Evolutionary conservation across 2,888 invertebrate species (phyloP).

Genomic region (Xestia rhomboidea): DNA sequence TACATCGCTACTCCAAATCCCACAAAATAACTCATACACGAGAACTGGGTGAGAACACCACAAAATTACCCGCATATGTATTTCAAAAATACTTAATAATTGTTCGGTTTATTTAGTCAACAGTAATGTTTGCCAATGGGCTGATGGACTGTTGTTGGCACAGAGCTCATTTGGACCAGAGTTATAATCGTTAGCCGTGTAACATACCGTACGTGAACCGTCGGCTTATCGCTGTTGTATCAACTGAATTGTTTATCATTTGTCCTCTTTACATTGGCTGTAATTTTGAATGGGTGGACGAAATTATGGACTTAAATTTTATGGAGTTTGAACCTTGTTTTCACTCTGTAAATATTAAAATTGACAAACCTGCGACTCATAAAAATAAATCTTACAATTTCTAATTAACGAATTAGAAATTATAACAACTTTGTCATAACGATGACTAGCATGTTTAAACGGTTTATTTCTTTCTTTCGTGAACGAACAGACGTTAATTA

Average conservation of each 20-base stretch:
- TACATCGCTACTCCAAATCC: neutral
- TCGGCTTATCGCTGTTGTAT: conserved; percentile 66
- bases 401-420: no score
- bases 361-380: neutral
- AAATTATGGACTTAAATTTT: conserved; percentile 26
- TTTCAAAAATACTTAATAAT: conserved; percentile 64
- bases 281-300: conserved; percentile 42
- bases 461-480: neutral
- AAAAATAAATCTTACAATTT: neutral
- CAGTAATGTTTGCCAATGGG: conserved; percentile 67
- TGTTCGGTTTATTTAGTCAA: conserved; percentile 64
- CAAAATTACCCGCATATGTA: conserved; percentile 45
- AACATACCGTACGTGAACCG: conserved; percentile 59
- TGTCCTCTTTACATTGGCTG: conserved; percentile 47
- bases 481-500: no score
- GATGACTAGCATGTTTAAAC: neutral
- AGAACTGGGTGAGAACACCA: conserved; percentile 39
- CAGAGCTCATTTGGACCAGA: conserved; percentile 65
- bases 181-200: conserved; percentile 68
- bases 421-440: no score
- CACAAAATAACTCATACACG: conserved; percentile 28
- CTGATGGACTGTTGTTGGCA: conserved; percentile 69
- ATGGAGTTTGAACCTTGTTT: conserved; percentile 8
- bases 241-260: conserved; percentile 66
- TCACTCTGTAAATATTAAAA: neutral